Evolutionary conservation across 2,113 vertebrate species (phyloP), one percentile per base, ranked within the genome.

Genomic region (Actinemys pallida): DNA sequence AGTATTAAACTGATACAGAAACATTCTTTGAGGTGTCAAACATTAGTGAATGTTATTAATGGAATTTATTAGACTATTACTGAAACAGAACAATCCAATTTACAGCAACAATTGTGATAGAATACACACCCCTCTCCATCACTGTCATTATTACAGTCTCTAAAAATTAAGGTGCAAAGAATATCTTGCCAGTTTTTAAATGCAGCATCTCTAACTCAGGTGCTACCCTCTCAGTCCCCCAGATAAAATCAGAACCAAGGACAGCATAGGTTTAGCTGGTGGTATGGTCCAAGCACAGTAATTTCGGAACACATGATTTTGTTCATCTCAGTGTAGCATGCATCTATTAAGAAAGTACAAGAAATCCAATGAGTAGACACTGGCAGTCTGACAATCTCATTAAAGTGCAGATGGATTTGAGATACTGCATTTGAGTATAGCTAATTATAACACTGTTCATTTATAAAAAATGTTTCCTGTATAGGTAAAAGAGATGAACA

Each of bases 331-430:
- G 42, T 47, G 89, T 59, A 69, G 52, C 47, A 84, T n/a, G 50
- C 1, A 76, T 13, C 2, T 49, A 24, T 19, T 84, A 82, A 14
- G 27, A 76, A 93, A 95, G 75, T 1, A 1, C n/a, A 57, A 93
- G 76, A 86, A 90, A 92, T 53, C 24, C 20, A 78, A 47, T 78
- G 22, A 45, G 22, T 47, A 79, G 24, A 22, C 1, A 1, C 4
- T 85, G 59, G 88, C 59, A 97, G 83, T 20, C 14, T 84, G 94
- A 89, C 47, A 93, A 45, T 59, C 86, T 90, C 79, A 87, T 89
- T 52, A 89, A 95, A 88, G 89, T 87, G 65, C 81, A 86, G 89
- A 84, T 12, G 82, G 76, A 85, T 90, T 90, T 83, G 53, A 81
- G 53, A 56, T 94, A 50, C 47, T 90, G 89, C 29, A 52, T 69